Percentiles rank a stretch among this genome's conserved stretches.
Conservation (phyloP, 2,888 invertebrate species). For the Megalurothrips usitatus region DNA sequence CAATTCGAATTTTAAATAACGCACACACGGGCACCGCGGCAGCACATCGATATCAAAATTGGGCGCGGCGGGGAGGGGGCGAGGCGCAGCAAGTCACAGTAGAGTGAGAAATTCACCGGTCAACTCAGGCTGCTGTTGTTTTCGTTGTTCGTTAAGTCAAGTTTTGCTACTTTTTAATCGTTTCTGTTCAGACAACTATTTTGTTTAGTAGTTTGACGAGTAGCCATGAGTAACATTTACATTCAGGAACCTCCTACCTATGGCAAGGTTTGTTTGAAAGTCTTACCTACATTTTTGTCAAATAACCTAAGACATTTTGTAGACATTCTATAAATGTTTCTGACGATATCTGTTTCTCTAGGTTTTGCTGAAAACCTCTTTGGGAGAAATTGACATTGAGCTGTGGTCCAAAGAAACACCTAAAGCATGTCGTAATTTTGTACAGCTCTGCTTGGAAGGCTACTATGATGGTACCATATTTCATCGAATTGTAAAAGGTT, state of each 20-base stretch:
- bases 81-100: too few relatives aligned
- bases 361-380: constrained; percentile 87
- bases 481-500: constrained; percentile 88
- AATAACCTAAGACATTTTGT: not conserved
- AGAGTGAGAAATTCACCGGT: too few relatives aligned
- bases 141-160: too few relatives aligned
- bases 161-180: too few relatives aligned
- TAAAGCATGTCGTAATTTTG: constrained; percentile 87
- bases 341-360: constrained; percentile 46
- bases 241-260: constrained; percentile 94
- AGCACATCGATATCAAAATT: too few relatives aligned
- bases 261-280: constrained; percentile 72
- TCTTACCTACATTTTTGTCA: constrained; percentile 30
- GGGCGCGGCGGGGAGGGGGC: too few relatives aligned
- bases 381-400: constrained; percentile 96
- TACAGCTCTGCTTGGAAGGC: constrained; percentile 93
- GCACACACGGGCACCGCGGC: too few relatives aligned
- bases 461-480: constrained; percentile 91
- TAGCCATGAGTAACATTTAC: constrained; percentile 90
- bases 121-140: too few relatives aligned
- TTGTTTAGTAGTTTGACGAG: not conserved
- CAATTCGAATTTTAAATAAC: too few relatives aligned
- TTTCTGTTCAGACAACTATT: not conserved
- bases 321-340: constrained; percentile 29
- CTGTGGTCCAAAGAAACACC: constrained; percentile 97